Evolutionary conservation across 1,140 invertebrate species (phyloP), one percentile per base, ranked within the genome.

Genomic region (Scylla paramamosain): DNA sequence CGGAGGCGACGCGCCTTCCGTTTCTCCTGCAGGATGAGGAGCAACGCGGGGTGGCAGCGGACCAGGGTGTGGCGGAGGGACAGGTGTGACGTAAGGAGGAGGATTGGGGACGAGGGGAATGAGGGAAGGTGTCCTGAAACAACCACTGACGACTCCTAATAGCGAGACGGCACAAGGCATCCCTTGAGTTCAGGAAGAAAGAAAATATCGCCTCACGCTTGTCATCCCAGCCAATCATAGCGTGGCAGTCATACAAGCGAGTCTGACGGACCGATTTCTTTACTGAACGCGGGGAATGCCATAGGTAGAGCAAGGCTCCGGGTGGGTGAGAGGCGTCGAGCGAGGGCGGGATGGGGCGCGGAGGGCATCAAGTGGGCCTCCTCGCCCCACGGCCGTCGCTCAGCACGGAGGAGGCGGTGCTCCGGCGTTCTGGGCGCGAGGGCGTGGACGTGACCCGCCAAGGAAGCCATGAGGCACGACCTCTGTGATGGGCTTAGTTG

Each of bases 41-140:
- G 16, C 46, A 91, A 52, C 46, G 32, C 16, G 4, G 45, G 52
- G n/a, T n/a, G 89, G 32, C 32, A n/a, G 32, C 32, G 87, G 87
- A 25, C 0, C 25, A n/a, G 89, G 89, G 89, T 29, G 28, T 25
- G 46, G 3, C 12, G 39, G 45, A 29, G 89, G 10, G 89, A 3
- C 12, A 88, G 0, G 12, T 7, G 86, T 39, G 86, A 32, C 45
- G 45, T 28, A 88, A 28, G 31, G 45, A 89, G 39, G 32, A 25
- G 31, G 29, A 14, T 86, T 6, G 20, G 84, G 16, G 83, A 84
- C n/a, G 28, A 14, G 52, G 92, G 48, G 20, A 46, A 31, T 84
- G 82, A 86, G 28, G 84, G 46, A 59, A 87, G 45, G 82, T 77
- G 67, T 77, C 67, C 67, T 77, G 67, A 77, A 77, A 77, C 67